Percentiles rank a stretch among this genome's conserved stretches.
These are phyloP conservation scores for Morpho deidamia DNA, from an alignment of 2,888 invertebrate genomes.

Conservation along the genomic window DNA sequence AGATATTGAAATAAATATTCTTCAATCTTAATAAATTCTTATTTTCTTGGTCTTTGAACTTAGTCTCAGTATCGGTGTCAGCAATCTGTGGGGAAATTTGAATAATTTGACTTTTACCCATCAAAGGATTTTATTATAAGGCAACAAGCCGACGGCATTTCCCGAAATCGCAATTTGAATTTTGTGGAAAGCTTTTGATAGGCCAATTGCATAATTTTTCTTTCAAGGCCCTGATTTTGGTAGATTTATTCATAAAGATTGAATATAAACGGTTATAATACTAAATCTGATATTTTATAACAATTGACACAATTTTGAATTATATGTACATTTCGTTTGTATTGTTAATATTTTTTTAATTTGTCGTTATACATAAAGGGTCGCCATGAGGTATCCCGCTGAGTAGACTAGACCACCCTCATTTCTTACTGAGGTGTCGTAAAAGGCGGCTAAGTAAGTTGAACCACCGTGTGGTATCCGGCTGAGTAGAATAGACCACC, in stretches of 20 bases:
- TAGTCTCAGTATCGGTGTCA: constrained; percentile 31
- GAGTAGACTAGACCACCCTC: too few relatives aligned
- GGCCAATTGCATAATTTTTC: constrained; percentile 21
- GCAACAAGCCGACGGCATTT: constrained; percentile 29
- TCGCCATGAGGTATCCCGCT: too few relatives aligned
- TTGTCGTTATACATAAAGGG: neutral
- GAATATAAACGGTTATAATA: constrained; percentile 3
- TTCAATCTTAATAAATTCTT: constrained; percentile 31
- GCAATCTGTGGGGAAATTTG: constrained; percentile 35
- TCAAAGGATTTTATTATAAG: constrained; percentile 36
- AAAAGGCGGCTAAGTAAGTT: too few relatives aligned
- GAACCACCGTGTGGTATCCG: too few relatives aligned
- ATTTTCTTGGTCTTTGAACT: constrained; percentile 33
- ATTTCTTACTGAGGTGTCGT: too few relatives aligned
- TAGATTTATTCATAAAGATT: constrained; percentile 10
- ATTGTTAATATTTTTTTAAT: neutral
- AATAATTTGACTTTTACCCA: constrained; percentile 37
- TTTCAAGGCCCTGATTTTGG: constrained; percentile 8
- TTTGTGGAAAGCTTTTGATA: constrained; percentile 24
- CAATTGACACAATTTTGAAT: neutral
- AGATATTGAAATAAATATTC: constrained; percentile 32
- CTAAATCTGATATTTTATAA: neutral
- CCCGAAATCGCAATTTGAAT: constrained; percentile 32
- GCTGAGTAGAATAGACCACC: too few relatives aligned
- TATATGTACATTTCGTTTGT: neutral